Conservation (phyloP, 30 jellyfish, hydroid and myxozoan genomes). For the Aurelia coerulea region DNA sequence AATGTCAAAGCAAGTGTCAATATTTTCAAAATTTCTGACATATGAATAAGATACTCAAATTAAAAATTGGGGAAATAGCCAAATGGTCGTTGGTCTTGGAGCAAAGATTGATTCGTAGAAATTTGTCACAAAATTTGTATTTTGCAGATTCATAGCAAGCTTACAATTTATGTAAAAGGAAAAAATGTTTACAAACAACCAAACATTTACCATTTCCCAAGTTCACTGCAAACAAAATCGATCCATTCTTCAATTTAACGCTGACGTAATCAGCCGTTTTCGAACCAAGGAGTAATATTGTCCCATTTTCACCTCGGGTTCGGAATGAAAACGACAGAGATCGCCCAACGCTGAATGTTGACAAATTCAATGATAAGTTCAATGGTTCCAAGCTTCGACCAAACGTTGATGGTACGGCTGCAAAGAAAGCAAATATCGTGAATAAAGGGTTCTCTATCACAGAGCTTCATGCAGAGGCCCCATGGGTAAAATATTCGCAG, state of each 20-base stretch:
- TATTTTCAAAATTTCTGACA: too few species aligned
- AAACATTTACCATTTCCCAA: constrained; percentile 44
- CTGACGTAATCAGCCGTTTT: constrained; percentile 29
- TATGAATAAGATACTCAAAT: too few species aligned
- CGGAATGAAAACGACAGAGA: constrained; percentile 48
- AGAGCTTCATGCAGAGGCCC: too few species aligned
- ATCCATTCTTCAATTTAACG: constrained; percentile 13
- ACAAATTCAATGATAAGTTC: constrained; percentile 30
- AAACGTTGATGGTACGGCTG: constrained; percentile 58
- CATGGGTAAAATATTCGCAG: too few species aligned
- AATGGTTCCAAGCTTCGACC: constrained; percentile 14
- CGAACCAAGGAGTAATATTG: constrained; percentile 42
- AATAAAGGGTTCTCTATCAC: neutral
- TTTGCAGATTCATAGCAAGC: too few species aligned
- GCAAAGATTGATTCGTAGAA: too few species aligned
- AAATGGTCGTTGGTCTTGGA: too few species aligned
- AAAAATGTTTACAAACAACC: too few species aligned
- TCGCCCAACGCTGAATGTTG: constrained; percentile 42
- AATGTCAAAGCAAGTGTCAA: too few species aligned
- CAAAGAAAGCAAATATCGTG: neutral
- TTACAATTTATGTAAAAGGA: too few species aligned
- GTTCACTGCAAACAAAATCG: constrained; percentile 8
- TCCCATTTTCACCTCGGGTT: constrained; percentile 42
- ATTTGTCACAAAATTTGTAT: too few species aligned
- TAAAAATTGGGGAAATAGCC: too few species aligned